phyloP scores from a whole-genome alignment of 1,140 invertebrate species.

The Zaprionus nigranus region DNA sequence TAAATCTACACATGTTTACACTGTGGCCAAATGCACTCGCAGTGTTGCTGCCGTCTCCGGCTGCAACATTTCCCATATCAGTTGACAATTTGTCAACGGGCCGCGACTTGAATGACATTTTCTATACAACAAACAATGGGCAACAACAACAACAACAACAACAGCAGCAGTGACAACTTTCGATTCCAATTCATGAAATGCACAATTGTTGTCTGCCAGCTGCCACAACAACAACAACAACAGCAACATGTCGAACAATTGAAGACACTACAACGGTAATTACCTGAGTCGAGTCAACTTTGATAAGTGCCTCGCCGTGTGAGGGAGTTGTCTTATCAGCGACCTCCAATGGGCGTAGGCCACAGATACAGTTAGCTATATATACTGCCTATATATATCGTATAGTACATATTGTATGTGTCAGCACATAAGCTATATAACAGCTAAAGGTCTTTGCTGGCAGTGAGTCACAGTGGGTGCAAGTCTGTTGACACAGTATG shows the following conservation, averaged over 20 bases:
- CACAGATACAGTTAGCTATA: background rate
- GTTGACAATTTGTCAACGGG: conserved; percentile 78
- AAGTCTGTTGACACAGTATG: background rate
- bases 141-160: conserved; percentile 28
- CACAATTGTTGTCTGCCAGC: conserved; percentile 72
- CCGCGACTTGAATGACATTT: conserved; percentile 80
- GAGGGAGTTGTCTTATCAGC: conserved; percentile 1
- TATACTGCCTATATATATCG: background rate
- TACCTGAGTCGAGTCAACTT: conserved; percentile 43
- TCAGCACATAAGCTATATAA: background rate
- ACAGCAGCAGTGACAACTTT: conserved; percentile 52
- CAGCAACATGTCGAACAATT: conserved; percentile 11
- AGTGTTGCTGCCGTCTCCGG: conserved; percentile 21
- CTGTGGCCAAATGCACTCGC: conserved; percentile 55
- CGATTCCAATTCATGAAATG: conserved; percentile 78
- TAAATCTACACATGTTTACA: conserved; percentile 80
- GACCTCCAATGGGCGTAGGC: background rate
- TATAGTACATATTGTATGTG: background rate
- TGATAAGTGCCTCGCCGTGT: background rate
- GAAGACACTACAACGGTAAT: conserved; percentile 59
- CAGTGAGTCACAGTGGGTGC: background rate
- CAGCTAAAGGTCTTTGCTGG: background rate
- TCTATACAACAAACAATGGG: conserved; percentile 69
- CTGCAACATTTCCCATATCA: conserved; percentile 66
- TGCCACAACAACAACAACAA: conserved; percentile 25